phyloP scores from a whole-genome alignment of 2,888 invertebrate species.

The Ochropleura leucogaster region DNA sequence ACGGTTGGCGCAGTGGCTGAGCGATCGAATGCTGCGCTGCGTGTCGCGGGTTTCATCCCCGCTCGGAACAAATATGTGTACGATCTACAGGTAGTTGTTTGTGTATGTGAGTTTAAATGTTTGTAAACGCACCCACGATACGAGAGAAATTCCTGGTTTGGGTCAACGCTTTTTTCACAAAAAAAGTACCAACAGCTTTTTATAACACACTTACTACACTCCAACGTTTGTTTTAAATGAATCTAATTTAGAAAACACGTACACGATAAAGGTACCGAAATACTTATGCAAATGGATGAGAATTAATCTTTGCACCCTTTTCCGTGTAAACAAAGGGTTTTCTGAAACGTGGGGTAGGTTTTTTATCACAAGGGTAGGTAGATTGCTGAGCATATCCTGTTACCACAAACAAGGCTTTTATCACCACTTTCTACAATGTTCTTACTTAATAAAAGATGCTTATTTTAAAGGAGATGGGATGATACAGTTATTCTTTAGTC shows the following conservation, averaged over 20 bases:
- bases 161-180: no score
- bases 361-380: constrained; percentile 10
- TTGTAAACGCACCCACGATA: no score
- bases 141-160: no score
- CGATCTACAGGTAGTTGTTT: no score
- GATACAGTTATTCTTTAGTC: no score
- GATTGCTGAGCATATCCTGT: constrained; percentile 27
- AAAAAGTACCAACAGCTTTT: neutral
- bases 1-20: no score
- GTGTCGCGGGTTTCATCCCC: no score
- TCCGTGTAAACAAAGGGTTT: constrained; percentile 50
- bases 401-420: constrained; percentile 6
- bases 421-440: neutral
- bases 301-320: constrained; percentile 56
- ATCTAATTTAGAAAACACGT: constrained; percentile 42
- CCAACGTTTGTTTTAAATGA: constrained; percentile 19
- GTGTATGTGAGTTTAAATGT: no score
- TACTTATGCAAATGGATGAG: constrained; percentile 52
- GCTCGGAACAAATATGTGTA: no score
- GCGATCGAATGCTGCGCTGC: no score
- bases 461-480: neutral
- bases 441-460: neutral
- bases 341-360: constrained; percentile 18
- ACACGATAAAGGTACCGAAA: constrained; percentile 29
- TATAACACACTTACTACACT: neutral